These are phyloP conservation scores for Sphecodes monilicornis DNA, from an alignment of 2,888 invertebrate species.

Conservation along the genomic window DNA sequence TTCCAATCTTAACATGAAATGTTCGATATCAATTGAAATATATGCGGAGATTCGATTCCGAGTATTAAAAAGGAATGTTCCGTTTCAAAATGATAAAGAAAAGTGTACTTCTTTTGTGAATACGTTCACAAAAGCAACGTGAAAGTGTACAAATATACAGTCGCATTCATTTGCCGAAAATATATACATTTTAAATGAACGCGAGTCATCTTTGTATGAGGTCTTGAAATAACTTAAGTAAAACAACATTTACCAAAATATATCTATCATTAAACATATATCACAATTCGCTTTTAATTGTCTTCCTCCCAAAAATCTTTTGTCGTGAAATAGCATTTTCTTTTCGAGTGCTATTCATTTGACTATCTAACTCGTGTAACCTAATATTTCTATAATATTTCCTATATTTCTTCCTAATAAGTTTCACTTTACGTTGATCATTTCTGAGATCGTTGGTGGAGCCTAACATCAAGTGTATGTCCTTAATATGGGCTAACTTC, in stretches of 20 bases:
- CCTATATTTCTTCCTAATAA: constrained; percentile 69
- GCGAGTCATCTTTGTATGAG: constrained; percentile 21
- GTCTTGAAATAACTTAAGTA: constrained; percentile 30
- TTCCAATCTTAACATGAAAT: background rate
- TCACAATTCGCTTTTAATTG: constrained; percentile 78
- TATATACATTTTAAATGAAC: constrained; percentile 9
- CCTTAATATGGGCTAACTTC: constrained; percentile 78
- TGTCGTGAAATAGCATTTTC: constrained; percentile 25
- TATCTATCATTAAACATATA: constrained; percentile 64
- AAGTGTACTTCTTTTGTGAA: background rate
- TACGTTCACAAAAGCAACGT: background rate
- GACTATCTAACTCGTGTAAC: constrained; percentile 56
- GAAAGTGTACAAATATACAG: constrained; percentile 7
- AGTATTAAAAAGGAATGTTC: constrained; percentile 36
- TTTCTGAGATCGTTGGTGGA: constrained; percentile 73
- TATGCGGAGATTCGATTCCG: background rate
- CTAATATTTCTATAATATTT: constrained; percentile 66
- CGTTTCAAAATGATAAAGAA: background rate
- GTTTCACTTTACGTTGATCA: constrained; percentile 69
- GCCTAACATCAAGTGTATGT: constrained; percentile 79
- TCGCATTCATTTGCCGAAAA: constrained; percentile 25
- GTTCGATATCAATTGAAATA: background rate
- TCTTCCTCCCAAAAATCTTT: constrained; percentile 35
- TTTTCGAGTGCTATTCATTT: constrained; percentile 48
- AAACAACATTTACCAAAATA: constrained; percentile 30